phyloP scores from a whole-genome alignment of 2,888 invertebrate species.

The Diplazon laetatorius region DNA sequence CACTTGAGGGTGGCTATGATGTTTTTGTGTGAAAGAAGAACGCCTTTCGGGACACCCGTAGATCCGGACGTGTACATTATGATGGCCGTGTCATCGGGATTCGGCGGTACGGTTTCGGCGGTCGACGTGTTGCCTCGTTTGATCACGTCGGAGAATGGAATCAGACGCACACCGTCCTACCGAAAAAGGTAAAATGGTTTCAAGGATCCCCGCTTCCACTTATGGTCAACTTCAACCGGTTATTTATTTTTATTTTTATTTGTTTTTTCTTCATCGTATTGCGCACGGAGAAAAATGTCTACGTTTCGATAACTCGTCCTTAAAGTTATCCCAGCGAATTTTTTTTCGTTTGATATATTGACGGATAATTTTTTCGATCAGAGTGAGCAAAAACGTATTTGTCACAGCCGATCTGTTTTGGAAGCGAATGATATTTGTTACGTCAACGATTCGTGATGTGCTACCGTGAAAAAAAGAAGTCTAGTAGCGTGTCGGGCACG shows the following conservation, averaged over 20 bases:
- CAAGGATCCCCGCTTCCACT: slow-evolving; percentile 18
- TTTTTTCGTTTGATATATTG: no score
- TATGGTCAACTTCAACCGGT: neutral
- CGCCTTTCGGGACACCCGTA: slow-evolving; percentile 97
- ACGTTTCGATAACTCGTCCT: no score
- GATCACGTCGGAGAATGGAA: slow-evolving; percentile 90
- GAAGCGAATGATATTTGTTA: no score
- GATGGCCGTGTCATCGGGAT: slow-evolving; percentile 92
- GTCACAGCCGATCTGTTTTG: no score
- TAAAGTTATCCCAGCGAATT: no score
- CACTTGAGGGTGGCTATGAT: slow-evolving; percentile 91
- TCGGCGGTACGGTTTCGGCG: slow-evolving; percentile 84
- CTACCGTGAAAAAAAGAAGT: no score
- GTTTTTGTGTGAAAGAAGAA: slow-evolving; percentile 91
- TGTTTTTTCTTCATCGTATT: no score
- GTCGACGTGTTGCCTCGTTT: slow-evolving; percentile 83
- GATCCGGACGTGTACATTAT: slow-evolving; percentile 99
- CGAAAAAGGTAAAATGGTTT: slow-evolving; percentile 38
- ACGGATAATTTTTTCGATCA: no score
- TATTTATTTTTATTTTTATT: slow-evolving; percentile 5
- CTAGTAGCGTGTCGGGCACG: no score
- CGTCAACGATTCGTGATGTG: no score
- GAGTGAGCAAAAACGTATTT: no score
- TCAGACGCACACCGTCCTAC: slow-evolving; percentile 87
- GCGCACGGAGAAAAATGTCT: no score